Conservation (phyloP, 1,140 invertebrate genomes). For the Arctopsyche grandis region DNA sequence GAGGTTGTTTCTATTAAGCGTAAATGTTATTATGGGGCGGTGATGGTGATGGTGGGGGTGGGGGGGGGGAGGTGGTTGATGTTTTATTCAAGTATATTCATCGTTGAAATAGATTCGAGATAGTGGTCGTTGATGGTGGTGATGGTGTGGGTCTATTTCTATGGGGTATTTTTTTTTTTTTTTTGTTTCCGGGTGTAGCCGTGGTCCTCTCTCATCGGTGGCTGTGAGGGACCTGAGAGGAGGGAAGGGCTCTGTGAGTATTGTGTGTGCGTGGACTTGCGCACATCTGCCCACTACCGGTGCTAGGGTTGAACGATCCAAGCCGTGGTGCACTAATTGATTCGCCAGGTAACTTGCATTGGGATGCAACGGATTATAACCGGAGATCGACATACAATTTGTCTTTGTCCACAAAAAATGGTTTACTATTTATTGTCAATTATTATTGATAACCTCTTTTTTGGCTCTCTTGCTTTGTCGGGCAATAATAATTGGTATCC, state of each 20-base stretch:
- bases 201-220: slow-evolving; percentile 10
- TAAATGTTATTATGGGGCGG: slow-evolving; percentile 30
- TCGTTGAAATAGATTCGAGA: slow-evolving; percentile 49
- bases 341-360: background rate
- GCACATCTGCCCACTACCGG: slow-evolving; percentile 34
- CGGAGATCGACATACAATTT: no score
- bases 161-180: no score
- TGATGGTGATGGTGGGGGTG: no score
- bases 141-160: slow-evolving; percentile 7
- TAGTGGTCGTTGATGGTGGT: slow-evolving; percentile 1
- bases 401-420: no score
- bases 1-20: slow-evolving; percentile 18
- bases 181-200: background rate
- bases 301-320: slow-evolving; percentile 25
- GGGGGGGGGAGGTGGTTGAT: no score
- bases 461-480: no score
- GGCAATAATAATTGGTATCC: no score
- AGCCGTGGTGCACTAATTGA: no score
- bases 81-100: slow-evolving; percentile 46
- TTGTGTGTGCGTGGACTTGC: slow-evolving; percentile 50
- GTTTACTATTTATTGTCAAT: no score
- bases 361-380: no score
- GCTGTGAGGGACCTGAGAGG: slow-evolving; percentile 29
- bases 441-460: no score
- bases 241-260: slow-evolving; percentile 28